Conservation (phyloP, 2,888 invertebrate genomes). For the Nomada fucata region DNA sequence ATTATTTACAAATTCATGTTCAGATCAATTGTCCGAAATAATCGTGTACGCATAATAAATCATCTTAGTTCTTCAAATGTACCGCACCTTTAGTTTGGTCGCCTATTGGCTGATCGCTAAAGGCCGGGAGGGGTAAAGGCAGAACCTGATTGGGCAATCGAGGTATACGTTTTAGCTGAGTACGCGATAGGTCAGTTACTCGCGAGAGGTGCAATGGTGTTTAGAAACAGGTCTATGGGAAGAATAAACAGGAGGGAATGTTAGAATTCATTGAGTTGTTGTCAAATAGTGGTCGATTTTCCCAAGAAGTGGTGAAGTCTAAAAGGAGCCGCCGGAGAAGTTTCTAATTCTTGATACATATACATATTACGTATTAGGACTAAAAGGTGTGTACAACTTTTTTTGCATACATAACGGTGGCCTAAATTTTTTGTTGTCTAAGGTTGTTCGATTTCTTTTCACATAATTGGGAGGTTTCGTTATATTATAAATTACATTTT, state of each 20-base stretch:
- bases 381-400: constrained; percentile 28
- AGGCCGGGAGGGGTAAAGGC: no score
- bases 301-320: constrained; percentile 14
- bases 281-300: constrained; percentile 7
- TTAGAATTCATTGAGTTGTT: constrained; percentile 31
- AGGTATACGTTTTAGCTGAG: not conserved
- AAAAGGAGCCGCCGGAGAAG: not conserved
- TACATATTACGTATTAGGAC: not conserved
- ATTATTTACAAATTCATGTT: not conserved
- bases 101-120: constrained; percentile 20
- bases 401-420: constrained; percentile 50
- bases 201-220: constrained; percentile 43
- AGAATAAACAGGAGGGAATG: constrained; percentile 50
- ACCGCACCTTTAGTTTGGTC: constrained; percentile 6
- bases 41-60: not conserved
- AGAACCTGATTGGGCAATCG: constrained; percentile 31
- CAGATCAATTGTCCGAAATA: not conserved
- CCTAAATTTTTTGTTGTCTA: constrained; percentile 51
- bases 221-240: constrained; percentile 34
- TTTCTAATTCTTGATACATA: not conserved
- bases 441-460: constrained; percentile 8
- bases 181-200: not conserved
- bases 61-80: constrained; percentile 9
- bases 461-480: not conserved
- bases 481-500: not conserved